Percentiles rank a stretch among this genome's conserved stretches.
Evolutionary conservation across 2,888 invertebrate genomes (phyloP).

Genomic region (Pristionchus japonicus): DNA sequence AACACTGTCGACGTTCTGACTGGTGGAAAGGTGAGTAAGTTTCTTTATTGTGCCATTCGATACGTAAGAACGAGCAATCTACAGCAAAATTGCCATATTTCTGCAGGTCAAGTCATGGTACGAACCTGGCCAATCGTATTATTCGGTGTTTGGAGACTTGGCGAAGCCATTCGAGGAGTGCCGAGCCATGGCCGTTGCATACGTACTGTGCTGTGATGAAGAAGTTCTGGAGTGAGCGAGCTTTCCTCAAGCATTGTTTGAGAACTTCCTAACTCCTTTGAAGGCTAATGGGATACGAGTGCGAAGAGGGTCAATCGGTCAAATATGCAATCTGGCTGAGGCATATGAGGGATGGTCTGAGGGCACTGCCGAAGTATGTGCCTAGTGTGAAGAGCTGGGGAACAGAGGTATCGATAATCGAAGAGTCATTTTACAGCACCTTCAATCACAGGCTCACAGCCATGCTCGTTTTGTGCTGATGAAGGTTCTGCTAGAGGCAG

Average conservation of each 20-base stretch:
- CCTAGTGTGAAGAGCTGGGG: too few species aligned
- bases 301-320: conserved; percentile 84
- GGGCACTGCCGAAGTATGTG: too few species aligned
- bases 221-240: conserved; percentile 66
- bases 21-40: conserved; percentile 67
- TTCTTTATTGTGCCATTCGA: not conserved
- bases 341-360: conserved; percentile 88
- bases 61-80: too few species aligned
- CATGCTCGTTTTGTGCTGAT: conserved; percentile 92
- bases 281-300: conserved; percentile 84
- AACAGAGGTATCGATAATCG: too few species aligned
- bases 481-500: conserved; percentile 89
- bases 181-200: conserved; percentile 94
- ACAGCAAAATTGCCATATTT: too few species aligned
- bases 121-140: conserved; percentile 90
- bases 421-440: too few species aligned
- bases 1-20: conserved; percentile 77
- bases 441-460: conserved; percentile 81
- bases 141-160: conserved; percentile 88
- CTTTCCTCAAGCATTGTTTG: not conserved
- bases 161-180: conserved; percentile 96
- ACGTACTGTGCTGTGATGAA: conserved; percentile 83
- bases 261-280: not conserved
- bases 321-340: conserved; percentile 93
- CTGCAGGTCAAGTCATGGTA: conserved; percentile 82